Base-by-base conservation (phyloP, 2,888 invertebrate genomes). In the Poecilus cupreus region DNA sequence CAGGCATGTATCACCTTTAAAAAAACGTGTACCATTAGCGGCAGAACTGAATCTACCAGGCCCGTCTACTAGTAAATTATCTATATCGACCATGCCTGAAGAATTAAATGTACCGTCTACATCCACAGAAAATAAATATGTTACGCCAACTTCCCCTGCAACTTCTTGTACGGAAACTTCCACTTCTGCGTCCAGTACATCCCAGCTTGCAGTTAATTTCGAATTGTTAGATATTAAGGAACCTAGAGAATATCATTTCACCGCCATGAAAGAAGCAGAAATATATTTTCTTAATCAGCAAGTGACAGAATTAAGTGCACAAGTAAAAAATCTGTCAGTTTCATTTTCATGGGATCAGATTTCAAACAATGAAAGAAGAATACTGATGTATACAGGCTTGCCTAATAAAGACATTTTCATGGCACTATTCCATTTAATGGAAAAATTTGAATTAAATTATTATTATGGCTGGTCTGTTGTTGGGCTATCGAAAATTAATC, bases 371-470 rank as follows among this genome's bases (percentile, higher is more conserved):
- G 70, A 70, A 1, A 70, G n/a, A 32, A 70, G 70, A 43, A 43
- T 72, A 37, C 22, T 72, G 5, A 43, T 72, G 72, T 72, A 72
- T 20, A 72, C 72, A 18, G 70, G 70, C 24, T 37, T 70, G 8
- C 18, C 60, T 0, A 60, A 70, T 18, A 72, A 72, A 43, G 43
- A 72, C 37, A 43, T 72, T 37, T 72, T 46, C 18, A 39, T 43
- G 46, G 22, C 22, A 16, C 20, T 72, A 22, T 72, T 37, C 22
- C 22, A 72, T 39, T 22, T 72, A 22, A 43, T 72, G 39, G 43
- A 72, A 11, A 43, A 72, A 43, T 37, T 72, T 72, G 20, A 39
- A 43, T 43, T 72, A 72, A 72, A 72, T 16, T 72, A 72, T 72
- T 72, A 72, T 43, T 72, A 43, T 43, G 46, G 46, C 5, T 72